A percentile compares a stretch with the other conserved stretches of the same genome.
Conservation (phyloP, 2,888 invertebrate genomes). For the Neoscelio sp. region DNA sequence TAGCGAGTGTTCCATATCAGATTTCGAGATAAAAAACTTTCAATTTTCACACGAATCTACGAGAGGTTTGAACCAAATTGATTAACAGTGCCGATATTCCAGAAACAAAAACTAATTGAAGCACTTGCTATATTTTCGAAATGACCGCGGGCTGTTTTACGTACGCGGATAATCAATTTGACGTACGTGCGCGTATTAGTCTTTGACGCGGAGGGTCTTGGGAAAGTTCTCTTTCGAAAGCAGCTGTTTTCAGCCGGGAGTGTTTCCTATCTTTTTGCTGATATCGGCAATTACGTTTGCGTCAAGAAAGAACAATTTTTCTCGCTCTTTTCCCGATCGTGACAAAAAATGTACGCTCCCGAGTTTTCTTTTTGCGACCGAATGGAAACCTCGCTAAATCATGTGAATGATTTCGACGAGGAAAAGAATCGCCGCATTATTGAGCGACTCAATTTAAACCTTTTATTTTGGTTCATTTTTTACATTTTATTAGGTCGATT, state of each 20-base stretch:
- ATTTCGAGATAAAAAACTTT: too few species aligned
- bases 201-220: conserved; percentile 14
- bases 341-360: conserved; percentile 20
- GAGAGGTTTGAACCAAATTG: not conserved
- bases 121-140: not conserved
- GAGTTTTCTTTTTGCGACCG: conserved; percentile 14
- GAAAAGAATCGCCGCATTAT: not conserved
- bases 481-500: not conserved
- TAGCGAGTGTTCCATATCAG: too few species aligned
- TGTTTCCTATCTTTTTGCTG: conserved; percentile 53
- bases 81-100: not conserved
- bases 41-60: too few species aligned
- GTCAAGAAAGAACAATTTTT: conserved; percentile 59
- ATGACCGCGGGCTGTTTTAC: conserved; percentile 16
- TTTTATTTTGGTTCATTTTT: not conserved
- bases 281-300: conserved; percentile 57
- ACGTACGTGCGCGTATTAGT: conserved; percentile 2
- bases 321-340: conserved; percentile 20
- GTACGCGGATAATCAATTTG: conserved; percentile 47
- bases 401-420: not conserved
- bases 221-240: conserved; percentile 35
- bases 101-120: not conserved
- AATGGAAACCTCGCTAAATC: conserved; percentile 15
- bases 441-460: not conserved
- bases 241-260: conserved; percentile 47